Conservation (phyloP, 2,797 vertebrate genomes). For the Leucoraja ocellata region DNA sequence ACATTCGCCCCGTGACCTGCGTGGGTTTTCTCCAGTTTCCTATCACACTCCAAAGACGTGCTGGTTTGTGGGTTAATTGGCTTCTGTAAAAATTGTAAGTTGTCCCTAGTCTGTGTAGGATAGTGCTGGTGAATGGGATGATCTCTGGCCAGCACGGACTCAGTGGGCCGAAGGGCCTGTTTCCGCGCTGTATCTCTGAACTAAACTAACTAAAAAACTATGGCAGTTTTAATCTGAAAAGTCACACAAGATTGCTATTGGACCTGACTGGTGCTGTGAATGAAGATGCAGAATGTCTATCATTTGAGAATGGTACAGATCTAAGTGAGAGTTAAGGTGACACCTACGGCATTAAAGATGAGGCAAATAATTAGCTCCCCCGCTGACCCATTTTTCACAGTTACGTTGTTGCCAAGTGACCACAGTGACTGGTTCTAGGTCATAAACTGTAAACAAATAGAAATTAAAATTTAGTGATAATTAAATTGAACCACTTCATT, state of each 20-base stretch:
- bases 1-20: too few relatives aligned
- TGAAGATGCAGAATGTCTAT: not conserved
- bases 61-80: too few relatives aligned
- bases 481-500: conserved; percentile 59
- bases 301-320: not conserved
- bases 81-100: too few relatives aligned
- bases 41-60: too few relatives aligned
- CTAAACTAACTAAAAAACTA: too few relatives aligned
- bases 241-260: not conserved
- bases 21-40: too few relatives aligned
- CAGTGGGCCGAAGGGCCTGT: too few relatives aligned
- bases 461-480: conserved; percentile 55
- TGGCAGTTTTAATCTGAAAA: not conserved
- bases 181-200: too few relatives aligned
- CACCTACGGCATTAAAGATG: not conserved
- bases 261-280: not conserved
- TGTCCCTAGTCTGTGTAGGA: too few relatives aligned
- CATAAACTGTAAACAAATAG: conserved; percentile 52
- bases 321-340: not conserved
- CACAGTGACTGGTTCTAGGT: not conserved
- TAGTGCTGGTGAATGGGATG: too few relatives aligned
- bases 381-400: not conserved
- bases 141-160: too few relatives aligned
- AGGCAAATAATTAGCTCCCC: not conserved
- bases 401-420: not conserved